These are phyloP conservation scores for Poecilia gillii DNA, from an alignment of 2,797 vertebrate species.

Conservation along the genomic window DNA sequence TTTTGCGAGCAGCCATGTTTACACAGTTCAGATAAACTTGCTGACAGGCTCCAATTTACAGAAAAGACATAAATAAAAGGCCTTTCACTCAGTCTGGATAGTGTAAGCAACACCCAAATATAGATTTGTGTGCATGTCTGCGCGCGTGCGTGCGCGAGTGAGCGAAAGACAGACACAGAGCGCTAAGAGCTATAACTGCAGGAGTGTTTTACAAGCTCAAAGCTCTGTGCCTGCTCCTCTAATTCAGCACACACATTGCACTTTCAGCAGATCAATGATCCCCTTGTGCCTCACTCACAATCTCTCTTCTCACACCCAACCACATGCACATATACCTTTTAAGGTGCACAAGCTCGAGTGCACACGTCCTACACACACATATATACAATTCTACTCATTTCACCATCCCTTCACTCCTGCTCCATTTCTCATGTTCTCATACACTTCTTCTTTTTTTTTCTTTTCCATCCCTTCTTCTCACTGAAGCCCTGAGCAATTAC, in stretches of 20 bases:
- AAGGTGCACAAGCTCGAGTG: constrained; percentile 18
- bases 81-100: constrained; percentile 48
- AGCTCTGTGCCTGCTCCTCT: constrained; percentile 73
- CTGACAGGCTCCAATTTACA: constrained; percentile 51
- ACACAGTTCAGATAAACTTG: constrained; percentile 42
- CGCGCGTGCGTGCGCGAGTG: constrained; percentile 30
- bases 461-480: constrained; percentile 65
- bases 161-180: constrained; percentile 48
- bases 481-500: constrained; percentile 79
- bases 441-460: constrained; percentile 32
- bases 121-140: constrained; percentile 59
- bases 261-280: constrained; percentile 82
- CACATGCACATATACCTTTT: constrained; percentile 29
- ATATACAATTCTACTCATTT: constrained; percentile 45
- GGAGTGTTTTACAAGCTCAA: constrained; percentile 80
- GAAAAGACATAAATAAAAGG: constrained; percentile 63
- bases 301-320: constrained; percentile 35
- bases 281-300: constrained; percentile 65
- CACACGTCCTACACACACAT: constrained; percentile 14
- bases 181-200: constrained; percentile 68
- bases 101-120: constrained; percentile 71
- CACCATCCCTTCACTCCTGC: constrained; percentile 47
- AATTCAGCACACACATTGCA: constrained; percentile 77
- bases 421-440: constrained; percentile 46
- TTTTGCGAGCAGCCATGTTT: constrained; percentile 32